These are phyloP conservation scores for Pipra filicauda DNA, from an alignment of 2,113 vertebrate species.

Conservation along the genomic window DNA sequence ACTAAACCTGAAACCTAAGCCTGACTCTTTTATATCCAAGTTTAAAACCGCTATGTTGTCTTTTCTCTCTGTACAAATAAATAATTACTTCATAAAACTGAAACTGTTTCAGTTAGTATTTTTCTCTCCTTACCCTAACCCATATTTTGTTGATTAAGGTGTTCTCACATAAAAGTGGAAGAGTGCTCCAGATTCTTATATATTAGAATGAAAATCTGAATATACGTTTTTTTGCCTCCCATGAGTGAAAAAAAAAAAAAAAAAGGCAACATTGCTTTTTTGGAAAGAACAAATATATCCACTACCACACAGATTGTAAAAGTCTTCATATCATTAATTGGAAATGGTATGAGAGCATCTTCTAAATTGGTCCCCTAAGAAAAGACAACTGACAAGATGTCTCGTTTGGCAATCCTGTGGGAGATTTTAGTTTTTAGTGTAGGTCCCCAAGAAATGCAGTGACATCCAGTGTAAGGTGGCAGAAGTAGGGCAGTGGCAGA, in stretches of 20 bases:
- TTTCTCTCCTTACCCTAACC: background rate
- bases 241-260: background rate
- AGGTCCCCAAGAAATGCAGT: background rate
- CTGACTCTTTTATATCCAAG: background rate
- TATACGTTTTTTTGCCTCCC: background rate
- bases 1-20: background rate
- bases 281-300: background rate
- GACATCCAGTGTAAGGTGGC: background rate
- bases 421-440: background rate
- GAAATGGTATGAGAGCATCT: background rate
- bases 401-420: background rate
- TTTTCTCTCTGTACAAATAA: background rate
- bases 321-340: background rate
- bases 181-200: background rate
- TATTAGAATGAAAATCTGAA: background rate
- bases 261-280: background rate
- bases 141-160: background rate
- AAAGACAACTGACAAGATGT: background rate
- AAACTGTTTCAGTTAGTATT: background rate
- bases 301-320: background rate
- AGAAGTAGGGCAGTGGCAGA: background rate
- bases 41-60: background rate
- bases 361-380: background rate
- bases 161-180: background rate
- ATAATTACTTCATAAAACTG: background rate